A percentile compares a stretch with the other conserved stretches of the same genome.
These are phyloP conservation scores for Leontocebus nigricollis DNA, from an alignment of 2,797 vertebrate species.

Conservation along the genomic window DNA sequence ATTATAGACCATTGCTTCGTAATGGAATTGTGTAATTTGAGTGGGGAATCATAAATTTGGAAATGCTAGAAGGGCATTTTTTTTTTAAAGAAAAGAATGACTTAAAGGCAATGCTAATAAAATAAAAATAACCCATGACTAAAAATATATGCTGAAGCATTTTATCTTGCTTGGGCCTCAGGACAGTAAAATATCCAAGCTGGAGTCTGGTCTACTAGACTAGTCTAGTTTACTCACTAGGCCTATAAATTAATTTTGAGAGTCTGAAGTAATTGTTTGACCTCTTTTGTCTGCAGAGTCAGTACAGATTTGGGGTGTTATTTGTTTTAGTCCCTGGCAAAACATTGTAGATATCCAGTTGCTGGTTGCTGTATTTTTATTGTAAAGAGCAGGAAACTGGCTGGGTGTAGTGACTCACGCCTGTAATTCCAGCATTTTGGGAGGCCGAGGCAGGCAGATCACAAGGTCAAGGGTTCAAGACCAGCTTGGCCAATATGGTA, in stretches of 20 bases:
- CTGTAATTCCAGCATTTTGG: background rate
- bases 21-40: background rate
- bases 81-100: background rate
- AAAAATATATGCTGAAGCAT: conserved; percentile 49
- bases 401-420: background rate
- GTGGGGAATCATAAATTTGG: background rate
- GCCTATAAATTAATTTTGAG: conserved; percentile 16
- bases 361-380: conserved; percentile 50
- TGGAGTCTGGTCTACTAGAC: background rate
- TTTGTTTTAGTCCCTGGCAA: conserved; percentile 41
- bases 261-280: conserved; percentile 10
- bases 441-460: background rate
- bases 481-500: background rate
- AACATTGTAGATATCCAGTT: conserved; percentile 34
- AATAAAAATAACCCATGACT: conserved; percentile 47
- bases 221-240: background rate
- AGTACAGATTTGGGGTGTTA: background rate
- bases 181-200: conserved; percentile 36
- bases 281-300: conserved; percentile 26
- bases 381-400: background rate
- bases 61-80: background rate
- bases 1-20: background rate
- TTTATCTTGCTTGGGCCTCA: conserved; percentile 3
- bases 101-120: conserved; percentile 33
- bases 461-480: background rate